phyloP scores from a whole-genome alignment of 2,797 vertebrate species.

The Peromyscus melanophrys region DNA sequence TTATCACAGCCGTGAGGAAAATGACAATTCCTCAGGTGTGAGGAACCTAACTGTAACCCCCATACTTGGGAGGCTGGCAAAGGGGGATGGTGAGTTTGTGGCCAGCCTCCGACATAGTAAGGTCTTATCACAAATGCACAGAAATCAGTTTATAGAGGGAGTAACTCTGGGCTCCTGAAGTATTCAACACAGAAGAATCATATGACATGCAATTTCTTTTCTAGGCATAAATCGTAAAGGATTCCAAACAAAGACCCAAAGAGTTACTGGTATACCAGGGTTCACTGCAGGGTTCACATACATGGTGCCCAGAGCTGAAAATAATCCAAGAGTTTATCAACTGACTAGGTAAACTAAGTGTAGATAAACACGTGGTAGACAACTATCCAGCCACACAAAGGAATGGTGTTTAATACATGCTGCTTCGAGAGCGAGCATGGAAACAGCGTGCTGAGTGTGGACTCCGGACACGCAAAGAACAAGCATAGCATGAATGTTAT shows the following conservation, averaged over 20 bases:
- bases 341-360: conserved; percentile 1
- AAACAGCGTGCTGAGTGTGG: background rate
- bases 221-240: background rate
- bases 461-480: background rate
- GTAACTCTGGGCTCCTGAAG: conserved; percentile 45
- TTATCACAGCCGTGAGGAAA: background rate
- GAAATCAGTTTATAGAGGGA: conserved; percentile 7
- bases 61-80: too few relatives aligned
- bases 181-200: conserved; percentile 41
- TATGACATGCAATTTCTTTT: conserved; percentile 8
- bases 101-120: background rate
- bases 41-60: background rate
- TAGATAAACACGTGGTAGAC: background rate
- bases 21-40: background rate
- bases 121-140: background rate
- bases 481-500: background rate
- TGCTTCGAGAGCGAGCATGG: background rate
- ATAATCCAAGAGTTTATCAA: background rate
- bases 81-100: background rate
- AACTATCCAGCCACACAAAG: background rate
- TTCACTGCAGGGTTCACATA: background rate
- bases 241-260: background rate
- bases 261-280: background rate
- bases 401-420: background rate
- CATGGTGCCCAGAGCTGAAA: conserved; percentile 3